Percentiles rank a stretch among this genome's conserved stretches.
These are phyloP conservation scores for Euspilapteryx auroguttella DNA, from an alignment of 2,888 invertebrate species.

Conservation along the genomic window DNA sequence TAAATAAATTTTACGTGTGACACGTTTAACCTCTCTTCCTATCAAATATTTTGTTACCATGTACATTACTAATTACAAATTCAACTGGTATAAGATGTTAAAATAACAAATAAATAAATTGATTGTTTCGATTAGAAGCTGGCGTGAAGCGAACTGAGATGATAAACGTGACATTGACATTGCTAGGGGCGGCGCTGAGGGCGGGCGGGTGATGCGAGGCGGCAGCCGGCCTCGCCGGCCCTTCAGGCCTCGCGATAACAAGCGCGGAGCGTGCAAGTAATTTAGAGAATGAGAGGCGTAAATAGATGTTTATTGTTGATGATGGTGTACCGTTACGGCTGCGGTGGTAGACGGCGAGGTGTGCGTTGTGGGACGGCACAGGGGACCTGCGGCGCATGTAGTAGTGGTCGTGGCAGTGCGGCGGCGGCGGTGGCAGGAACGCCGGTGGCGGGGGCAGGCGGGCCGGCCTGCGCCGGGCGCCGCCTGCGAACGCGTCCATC, in stretches of 20 bases:
- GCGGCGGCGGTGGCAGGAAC: constrained; percentile 50
- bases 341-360: constrained; percentile 50
- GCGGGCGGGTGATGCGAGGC: constrained; percentile 12
- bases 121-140: too few relatives aligned
- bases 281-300: constrained; percentile 2
- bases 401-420: constrained; percentile 49
- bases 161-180: constrained; percentile 35
- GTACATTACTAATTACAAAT: too few relatives aligned
- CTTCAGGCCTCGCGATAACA: too few relatives aligned
- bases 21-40: too few relatives aligned
- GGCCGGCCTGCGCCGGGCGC: constrained; percentile 48
- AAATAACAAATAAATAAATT: too few relatives aligned
- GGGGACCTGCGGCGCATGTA: constrained; percentile 56
- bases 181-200: constrained; percentile 9
- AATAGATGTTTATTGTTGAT: neutral
- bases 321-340: constrained; percentile 40
- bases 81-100: too few relatives aligned
- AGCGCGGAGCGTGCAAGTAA: too few relatives aligned
- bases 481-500: constrained; percentile 58
- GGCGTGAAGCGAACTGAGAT: constrained; percentile 10
- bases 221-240: constrained; percentile 12
- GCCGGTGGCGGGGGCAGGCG: constrained; percentile 53
- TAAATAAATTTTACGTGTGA: too few relatives aligned
- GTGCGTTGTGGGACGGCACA: constrained; percentile 37
- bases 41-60: too few relatives aligned